phyloP scores from a whole-genome alignment of 2,113 vertebrate genomes.

The Colius striatus region DNA sequence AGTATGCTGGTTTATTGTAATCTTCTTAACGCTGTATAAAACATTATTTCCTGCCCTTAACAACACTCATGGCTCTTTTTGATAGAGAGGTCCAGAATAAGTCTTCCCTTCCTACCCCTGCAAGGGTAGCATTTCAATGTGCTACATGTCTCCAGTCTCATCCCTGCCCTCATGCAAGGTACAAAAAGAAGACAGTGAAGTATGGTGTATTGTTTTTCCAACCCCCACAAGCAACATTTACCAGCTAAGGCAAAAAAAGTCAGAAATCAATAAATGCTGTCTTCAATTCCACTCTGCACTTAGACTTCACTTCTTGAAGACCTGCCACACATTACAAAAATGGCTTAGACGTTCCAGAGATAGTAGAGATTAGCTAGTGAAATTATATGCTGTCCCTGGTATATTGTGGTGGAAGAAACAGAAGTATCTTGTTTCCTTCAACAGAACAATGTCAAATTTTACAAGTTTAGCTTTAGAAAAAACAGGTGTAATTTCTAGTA shows the following conservation, averaged over 20 bases:
- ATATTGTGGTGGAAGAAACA: not conserved
- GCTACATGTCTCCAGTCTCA: no score
- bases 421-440: not conserved
- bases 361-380: accelerated
- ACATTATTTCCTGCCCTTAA: accelerated
- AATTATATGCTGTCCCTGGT: not conserved
- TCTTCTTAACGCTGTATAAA: accelerated
- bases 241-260: not conserved
- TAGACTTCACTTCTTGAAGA: not conserved
- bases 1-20: no score
- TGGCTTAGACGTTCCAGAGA: not conserved
- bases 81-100: no score
- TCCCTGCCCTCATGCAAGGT: accelerated
- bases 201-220: accelerated
- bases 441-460: not conserved
- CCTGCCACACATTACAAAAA: not conserved
- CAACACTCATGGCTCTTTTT: no score
- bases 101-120: accelerated
- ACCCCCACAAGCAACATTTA: not conserved
- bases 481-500: not conserved
- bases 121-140: accelerated
- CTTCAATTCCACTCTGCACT: accelerated
- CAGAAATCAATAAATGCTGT: accelerated
- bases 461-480: not conserved
- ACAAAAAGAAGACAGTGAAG: not conserved